These are phyloP conservation scores for Hippoglossus stenolepis DNA, from an alignment of 2,113 vertebrate genomes.

Conservation along the genomic window DNA sequence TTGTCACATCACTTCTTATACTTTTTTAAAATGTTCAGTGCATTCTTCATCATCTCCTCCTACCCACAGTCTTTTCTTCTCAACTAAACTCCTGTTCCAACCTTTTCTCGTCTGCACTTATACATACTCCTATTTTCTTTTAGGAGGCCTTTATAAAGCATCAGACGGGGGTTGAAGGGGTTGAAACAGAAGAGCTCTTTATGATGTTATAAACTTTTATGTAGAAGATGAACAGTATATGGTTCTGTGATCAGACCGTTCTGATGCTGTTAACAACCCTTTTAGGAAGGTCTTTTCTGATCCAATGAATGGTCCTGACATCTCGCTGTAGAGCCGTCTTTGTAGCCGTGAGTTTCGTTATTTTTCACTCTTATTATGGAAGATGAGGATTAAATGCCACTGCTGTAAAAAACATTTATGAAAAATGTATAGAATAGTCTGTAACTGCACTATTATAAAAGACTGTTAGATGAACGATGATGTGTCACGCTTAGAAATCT, in stretches of 20 bases:
- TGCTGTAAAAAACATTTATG: neutral
- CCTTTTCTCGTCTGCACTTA: neutral
- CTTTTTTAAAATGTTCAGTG: too few species aligned
- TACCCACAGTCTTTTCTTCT: neutral
- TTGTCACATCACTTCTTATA: neutral
- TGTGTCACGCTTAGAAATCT: neutral
- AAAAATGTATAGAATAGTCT: too few species aligned
- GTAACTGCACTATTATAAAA: neutral
- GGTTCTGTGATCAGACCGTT: neutral
- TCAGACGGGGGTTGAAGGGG: neutral
- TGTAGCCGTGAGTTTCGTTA: neutral
- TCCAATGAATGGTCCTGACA: neutral
- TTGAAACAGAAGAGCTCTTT: neutral
- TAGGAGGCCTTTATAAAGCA: neutral
- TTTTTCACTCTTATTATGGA: neutral
- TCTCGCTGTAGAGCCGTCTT: too few species aligned
- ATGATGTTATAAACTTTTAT: neutral
- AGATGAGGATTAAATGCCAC: neutral
- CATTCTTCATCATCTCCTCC: conserved; percentile 10
- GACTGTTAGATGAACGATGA: neutral
- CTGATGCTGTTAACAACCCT: neutral
- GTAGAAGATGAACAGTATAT: neutral
- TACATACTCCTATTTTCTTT: neutral
- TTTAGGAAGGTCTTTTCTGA: neutral
- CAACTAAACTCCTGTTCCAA: conserved; percentile 9